Base-by-base conservation (phyloP, 2,113 vertebrate genomes). In the Psettodes erumei region DNA sequence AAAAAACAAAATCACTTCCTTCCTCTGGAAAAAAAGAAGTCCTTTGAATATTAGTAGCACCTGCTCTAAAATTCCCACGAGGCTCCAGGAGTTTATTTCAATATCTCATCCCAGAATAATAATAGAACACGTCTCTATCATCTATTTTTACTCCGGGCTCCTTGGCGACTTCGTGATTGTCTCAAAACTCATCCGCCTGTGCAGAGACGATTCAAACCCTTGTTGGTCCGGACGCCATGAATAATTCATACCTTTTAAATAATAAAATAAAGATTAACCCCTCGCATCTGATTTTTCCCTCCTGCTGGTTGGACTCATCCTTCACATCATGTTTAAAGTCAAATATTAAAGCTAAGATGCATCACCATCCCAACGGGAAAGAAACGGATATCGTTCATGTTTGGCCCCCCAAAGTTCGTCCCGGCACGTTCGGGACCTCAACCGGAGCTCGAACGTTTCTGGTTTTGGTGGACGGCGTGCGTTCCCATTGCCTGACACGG, bases 71-170 rank as follows among this genome's bases (percentile, higher is more conserved):
- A 54, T 55, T 83, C 87, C 71, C 84, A 60, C 25, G 65, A 81
- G 80, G 54, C 77, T 67, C 66, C 2, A 16, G 12, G 27, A 51
- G 45, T 71, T 76, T 88, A 90, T 91, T 90, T 91, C 86, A 78
- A 81, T 80, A 77, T 12, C 25, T 45, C 8, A 21, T 69, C 38
- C 28, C 8, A 45, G 58, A 56, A 64, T 89, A 90, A 77, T 64
- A 84, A 84, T 84, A 90, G 82, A 86, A 79, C 7, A 37, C 27
- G 9, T 84, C 10, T 60, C 48, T 42, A 45, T 75, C 8, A 51
- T 89, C 81, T 90, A 88, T 88, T 90, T 91, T 89, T 86, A 72
- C 75, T 71, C 23, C 0, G 68, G 72, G 54, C 75, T 64, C 75
- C 66, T 73, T 72, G 64, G 69, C 48, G 32, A 74, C 50, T 33